Base-by-base conservation (phyloP, 2,888 invertebrate species). In the Physocephala rufipes region DNA sequence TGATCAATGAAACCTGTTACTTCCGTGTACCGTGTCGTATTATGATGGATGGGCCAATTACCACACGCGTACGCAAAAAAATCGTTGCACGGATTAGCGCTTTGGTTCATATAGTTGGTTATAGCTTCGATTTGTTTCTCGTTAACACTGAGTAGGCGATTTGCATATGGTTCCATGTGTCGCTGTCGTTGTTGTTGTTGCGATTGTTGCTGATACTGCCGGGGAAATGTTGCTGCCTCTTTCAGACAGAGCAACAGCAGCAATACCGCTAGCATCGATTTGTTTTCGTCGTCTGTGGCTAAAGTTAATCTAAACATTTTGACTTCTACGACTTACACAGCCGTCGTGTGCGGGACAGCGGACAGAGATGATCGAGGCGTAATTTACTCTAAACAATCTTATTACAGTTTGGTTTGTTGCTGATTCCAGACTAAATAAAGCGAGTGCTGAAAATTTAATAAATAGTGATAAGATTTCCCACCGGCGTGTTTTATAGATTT, bases 31-130 rank as follows among this genome's bases (percentile, higher is more conserved):
- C 53, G 64, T 0, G 67, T 71, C 2, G 72, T 26, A 5, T 12
- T 43, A 64, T 85, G 82, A 1, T 59, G 51, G 0, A 69, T 30
- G 0, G 66, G 67, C 79, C 83, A 84, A 30, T 77, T 79, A 26
- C 82, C 82, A 67, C 84, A 84, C 2, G 83, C 84, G 71, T 82
- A 77, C 12, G 76, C 45, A 30, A 79, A 80, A 64, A 79, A 84
- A 68, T 84, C 77, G 1, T 79, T 74, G 72, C 84, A 84, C 0
- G 81, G 77, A 21, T 76, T 19, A 1, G 24, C 67, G 13, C 43
- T 76, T 16, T 49, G 55, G 36, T 79, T 70, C 43, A 80, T 70
- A 63, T 81, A 77, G 9, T 75, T 61, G 0, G 73, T 67, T 3
- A 82, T 79, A 19, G 74, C 70, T 24, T 68, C 53, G 3, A 79